Base-by-base conservation (phyloP, 2,888 invertebrate species). In the Pelosia muscerda region DNA sequence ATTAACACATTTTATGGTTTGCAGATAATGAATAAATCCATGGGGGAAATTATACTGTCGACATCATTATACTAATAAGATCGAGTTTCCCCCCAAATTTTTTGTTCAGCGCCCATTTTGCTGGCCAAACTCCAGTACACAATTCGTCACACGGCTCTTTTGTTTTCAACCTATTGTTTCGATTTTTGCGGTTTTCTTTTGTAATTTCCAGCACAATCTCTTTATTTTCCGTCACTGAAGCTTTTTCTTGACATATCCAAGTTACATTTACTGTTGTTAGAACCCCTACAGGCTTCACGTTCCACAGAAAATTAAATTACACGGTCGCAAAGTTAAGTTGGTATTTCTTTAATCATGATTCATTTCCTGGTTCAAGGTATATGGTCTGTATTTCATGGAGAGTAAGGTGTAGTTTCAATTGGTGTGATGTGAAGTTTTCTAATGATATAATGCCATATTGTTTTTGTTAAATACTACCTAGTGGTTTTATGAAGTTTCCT, bases 151-250 rank as follows among this genome's bases (percentile, higher is more conserved):
- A 81, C 73, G 72, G 75, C 69, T 83, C 78, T 66, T 85, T 90
- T 88, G 88, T 89, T 87, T 80, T 75, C 73, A 68, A 76, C 75
- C 87, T 84, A 83, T 89, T 89, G 88, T 90, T 89, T 87, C 83
- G 86, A 89, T 87, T 87, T 85, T 87, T 87, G 88, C 82, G 86
- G 86, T 85, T 83, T 85, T 85, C 87, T 86, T 88, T 89, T 88
- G 85, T 86, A 84, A 85, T 84, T 81, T 82, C 82, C 82, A 83
- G 84, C 82, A 79, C 86, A 88, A 86, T 87, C 81, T 87, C 84
- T 88, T 87, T 88, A 86, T 87, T 86, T 84, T 83, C 81, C 82
- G 78, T 80, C 81, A 78, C 79, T 76, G 75, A 81, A 84, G 85
- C 84, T 85, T 88, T 87, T 83, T 76, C 83, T 83, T 76, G 73